Evolutionary conservation across 2,113 vertebrate genomes (phyloP), one percentile per base, ranked within the genome.

Genomic region (Labeo catla): DNA sequence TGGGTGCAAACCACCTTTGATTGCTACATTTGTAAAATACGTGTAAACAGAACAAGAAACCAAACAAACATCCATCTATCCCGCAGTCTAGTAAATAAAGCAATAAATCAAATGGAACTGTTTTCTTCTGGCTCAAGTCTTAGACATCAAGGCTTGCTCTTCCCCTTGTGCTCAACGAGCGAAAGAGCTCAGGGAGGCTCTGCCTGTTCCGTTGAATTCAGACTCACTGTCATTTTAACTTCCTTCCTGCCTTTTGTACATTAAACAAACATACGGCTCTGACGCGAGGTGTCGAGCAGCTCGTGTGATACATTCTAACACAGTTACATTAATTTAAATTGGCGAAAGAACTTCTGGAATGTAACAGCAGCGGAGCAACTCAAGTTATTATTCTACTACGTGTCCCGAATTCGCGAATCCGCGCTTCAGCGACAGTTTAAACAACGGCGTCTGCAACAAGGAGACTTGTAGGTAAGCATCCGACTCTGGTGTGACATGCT

Each of bases 171-270:
- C 68, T 86, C 70, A 78, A 77, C 81, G 73, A 52, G 84, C 6
- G 59, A 84, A 86, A 76, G 81, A 28, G 36, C 34, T 66, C 65
- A 78, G 80, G 82, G 83, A 87, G 87, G 87, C 85, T 79, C 87
- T 47, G 84, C 83, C 85, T 89, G 89, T 88, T 88, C 87, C 86
- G 89, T 88, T 90, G 72, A 84, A 61, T 88, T 88, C 84, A 88
- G 81, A 47, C 74, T 83, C 84, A 74, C 90, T 90, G 83, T 87
- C 89, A 88, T 87, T 82, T 83, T 61, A 47, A 91, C 90, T 90
- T 91, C 89, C 91, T 92, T 92, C 91, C 91, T 92, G 91, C 85
- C 87, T 90, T 91, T 88, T 88, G 88, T 88, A 85, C 88, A 85
- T 86, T 87, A 90, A 88, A 87, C 89, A 91, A 91, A 86, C 87